Evolutionary conservation across 2,888 invertebrate species (phyloP).

Genomic region (Hoplodrina blanda): DNA sequence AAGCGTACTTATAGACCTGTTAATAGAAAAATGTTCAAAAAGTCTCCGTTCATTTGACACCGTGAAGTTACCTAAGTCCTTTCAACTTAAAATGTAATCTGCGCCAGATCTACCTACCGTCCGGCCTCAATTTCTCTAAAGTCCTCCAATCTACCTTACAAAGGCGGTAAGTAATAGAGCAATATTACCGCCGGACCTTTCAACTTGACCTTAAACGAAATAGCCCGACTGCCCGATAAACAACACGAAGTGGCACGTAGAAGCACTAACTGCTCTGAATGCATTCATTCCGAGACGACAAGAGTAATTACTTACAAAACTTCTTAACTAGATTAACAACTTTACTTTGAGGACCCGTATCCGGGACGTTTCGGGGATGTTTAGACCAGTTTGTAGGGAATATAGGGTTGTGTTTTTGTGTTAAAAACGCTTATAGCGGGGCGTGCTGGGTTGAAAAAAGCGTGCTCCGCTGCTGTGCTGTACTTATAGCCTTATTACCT

Average conservation of each 20-base stretch:
- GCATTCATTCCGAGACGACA: conserved; percentile 56
- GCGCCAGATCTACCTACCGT: neutral
- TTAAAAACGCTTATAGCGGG: neutral
- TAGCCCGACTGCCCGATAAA: conserved; percentile 34
- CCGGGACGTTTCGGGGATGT: conserved; percentile 29
- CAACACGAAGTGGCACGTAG: conserved; percentile 39
- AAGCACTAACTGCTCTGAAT: conserved; percentile 36
- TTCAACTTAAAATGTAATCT: conserved; percentile 6
- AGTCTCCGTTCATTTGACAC: neutral
- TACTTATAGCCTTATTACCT: neutral
- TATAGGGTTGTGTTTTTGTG: conserved; percentile 10
- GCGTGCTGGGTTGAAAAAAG: neutral
- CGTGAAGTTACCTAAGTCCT: neutral
- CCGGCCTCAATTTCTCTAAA: conserved; percentile 1
- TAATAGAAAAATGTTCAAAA: neutral
- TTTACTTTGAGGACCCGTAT: conserved; percentile 45
- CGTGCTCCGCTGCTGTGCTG: neutral
- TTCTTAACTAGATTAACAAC: conserved; percentile 61
- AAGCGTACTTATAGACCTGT: too few relatives aligned
- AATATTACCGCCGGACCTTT: conserved; percentile 25
- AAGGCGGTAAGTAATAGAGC: conserved; percentile 11
- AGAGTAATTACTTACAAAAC: conserved; percentile 60
- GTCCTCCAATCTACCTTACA: conserved; percentile 6
- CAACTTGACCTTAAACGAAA: conserved; percentile 35
- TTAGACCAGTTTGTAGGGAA: conserved; percentile 24